Evolutionary conservation across 2,797 vertebrate genomes (phyloP).

Genomic region (Agapornis canus): DNA sequence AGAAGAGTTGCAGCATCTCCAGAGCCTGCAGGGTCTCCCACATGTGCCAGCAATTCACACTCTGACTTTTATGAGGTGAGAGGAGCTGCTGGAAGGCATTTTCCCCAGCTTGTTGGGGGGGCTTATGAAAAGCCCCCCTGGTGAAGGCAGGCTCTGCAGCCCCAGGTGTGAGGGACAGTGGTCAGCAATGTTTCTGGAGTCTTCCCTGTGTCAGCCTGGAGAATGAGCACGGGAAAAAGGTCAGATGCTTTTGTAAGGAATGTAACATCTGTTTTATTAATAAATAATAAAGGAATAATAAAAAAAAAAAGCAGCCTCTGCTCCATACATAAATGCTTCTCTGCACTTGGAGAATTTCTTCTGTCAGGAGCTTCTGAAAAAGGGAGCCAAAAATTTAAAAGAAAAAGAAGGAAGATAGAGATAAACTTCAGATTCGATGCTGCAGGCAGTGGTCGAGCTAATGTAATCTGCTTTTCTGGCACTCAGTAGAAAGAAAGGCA

Average conservation of each 20-base stretch:
- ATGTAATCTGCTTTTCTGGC: neutral
- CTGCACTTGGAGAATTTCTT: neutral
- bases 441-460: neutral
- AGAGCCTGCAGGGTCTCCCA: neutral
- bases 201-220: neutral
- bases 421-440: neutral
- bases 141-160: neutral
- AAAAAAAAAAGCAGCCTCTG: neutral
- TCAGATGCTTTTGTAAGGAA: neutral
- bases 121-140: neutral
- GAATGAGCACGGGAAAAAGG: fast-evolving
- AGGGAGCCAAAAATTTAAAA: neutral
- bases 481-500: neutral
- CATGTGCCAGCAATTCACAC: neutral
- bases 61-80: slow-evolving; percentile 4
- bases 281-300: too few species aligned
- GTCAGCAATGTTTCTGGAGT: neutral
- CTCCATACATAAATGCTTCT: neutral
- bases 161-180: neutral
- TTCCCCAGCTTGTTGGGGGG: neutral
- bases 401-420: neutral
- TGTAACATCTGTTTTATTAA: neutral
- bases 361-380: neutral
- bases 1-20: neutral
- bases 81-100: slow-evolving; percentile 52